These are phyloP conservation scores for Phalangium opilio DNA, from an alignment of 2,888 invertebrate species.

Conservation along the genomic window DNA sequence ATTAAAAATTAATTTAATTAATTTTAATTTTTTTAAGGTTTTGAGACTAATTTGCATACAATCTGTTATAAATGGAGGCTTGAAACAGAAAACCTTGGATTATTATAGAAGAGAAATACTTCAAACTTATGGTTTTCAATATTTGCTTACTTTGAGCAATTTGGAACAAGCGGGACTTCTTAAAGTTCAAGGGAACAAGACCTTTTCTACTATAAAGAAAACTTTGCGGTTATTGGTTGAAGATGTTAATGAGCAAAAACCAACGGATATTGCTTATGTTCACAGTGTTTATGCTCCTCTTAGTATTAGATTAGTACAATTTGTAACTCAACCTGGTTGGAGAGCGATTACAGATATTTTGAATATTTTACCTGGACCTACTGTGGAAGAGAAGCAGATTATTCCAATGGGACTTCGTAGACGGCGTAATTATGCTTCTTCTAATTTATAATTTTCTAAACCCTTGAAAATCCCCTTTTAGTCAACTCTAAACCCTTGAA, in stretches of 20 bases:
- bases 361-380: conserved; percentile 57
- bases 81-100: conserved; percentile 71
- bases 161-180: conserved; percentile 74
- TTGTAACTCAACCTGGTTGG: conserved; percentile 36
- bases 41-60: conserved; percentile 82
- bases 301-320: conserved; percentile 51
- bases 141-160: conserved; percentile 63
- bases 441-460: too few species aligned
- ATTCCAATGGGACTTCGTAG: conserved; percentile 33
- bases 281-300: conserved; percentile 85
- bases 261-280: conserved; percentile 64
- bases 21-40: conserved; percentile 35
- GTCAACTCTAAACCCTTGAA: too few species aligned
- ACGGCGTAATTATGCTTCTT: conserved; percentile 27
- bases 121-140: conserved; percentile 70
- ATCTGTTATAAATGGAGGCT: conserved; percentile 76
- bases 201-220: conserved; percentile 33
- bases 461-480: too few species aligned
- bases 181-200: conserved; percentile 45
- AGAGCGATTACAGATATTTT: conserved; percentile 64
- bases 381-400: conserved; percentile 37
- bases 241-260: conserved; percentile 64
- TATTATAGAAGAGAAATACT: conserved; percentile 53
- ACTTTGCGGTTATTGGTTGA: conserved; percentile 71
- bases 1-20: not conserved